phyloP scores from a whole-genome alignment of 2,797 vertebrate genomes.

The Intellagama lesueurii region DNA sequence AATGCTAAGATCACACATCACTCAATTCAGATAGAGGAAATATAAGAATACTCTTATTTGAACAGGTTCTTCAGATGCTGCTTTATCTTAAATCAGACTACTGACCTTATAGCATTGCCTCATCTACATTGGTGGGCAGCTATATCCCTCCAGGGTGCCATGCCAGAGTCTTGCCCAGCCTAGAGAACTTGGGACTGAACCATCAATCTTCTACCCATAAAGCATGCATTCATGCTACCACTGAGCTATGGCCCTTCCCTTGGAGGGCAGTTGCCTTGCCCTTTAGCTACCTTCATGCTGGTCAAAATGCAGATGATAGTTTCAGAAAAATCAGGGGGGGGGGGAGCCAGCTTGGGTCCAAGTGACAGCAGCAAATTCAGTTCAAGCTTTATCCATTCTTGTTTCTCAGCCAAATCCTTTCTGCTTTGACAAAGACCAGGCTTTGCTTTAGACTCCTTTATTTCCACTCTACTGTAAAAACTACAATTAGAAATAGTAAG shows the following conservation, averaged over 20 bases:
- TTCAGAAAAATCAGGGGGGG: background rate
- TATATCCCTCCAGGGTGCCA: background rate
- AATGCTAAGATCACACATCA: no score
- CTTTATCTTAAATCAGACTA: no score
- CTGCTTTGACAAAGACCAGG: constrained; percentile 29
- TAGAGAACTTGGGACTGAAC: background rate
- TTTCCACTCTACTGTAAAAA: background rate
- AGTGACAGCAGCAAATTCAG: background rate
- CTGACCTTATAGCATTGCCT: no score
- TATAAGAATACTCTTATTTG: no score
- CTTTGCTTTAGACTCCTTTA: background rate
- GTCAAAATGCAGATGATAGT: no score
- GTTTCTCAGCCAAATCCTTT: background rate
- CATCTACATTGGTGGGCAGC: no score
- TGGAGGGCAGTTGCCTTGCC: background rate
- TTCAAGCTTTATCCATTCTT: background rate
- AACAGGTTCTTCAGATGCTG: no score
- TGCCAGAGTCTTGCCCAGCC: background rate
- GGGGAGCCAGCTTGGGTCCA: background rate
- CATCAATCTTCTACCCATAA: no score
- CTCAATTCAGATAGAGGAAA: no score
- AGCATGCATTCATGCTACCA: no score
- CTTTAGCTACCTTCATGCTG: background rate
- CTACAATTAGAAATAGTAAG: background rate
- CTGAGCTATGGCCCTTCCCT: background rate